phyloP scores from a whole-genome alignment of 1,140 invertebrate genomes.

The Rhagoletis zephyria region DNA sequence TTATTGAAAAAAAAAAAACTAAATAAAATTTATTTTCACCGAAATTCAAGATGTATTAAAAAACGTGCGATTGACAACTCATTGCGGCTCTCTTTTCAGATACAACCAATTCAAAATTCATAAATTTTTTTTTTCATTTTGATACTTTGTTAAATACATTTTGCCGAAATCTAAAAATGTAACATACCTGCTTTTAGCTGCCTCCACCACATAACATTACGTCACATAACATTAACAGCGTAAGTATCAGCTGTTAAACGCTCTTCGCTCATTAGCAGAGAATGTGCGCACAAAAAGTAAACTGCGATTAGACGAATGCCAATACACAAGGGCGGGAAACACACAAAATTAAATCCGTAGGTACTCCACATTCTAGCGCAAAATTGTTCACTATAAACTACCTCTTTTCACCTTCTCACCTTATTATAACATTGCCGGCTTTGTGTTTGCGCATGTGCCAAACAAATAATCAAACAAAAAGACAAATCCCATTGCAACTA shows the following conservation, averaged over 20 bases:
- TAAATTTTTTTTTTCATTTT: too few relatives aligned
- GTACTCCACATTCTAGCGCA: not conserved
- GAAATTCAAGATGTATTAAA: too few relatives aligned
- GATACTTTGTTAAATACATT: too few relatives aligned
- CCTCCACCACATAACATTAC: not conserved
- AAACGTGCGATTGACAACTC: too few relatives aligned
- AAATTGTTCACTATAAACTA: not conserved
- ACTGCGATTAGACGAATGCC: not conserved
- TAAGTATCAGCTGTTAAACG: not conserved
- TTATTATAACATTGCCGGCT: slow-evolving; percentile 21
- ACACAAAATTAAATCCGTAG: not conserved
- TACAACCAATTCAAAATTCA: too few relatives aligned
- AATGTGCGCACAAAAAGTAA: not conserved
- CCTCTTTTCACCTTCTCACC: not conserved
- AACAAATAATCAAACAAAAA: slow-evolving; percentile 13
- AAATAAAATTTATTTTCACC: too few relatives aligned
- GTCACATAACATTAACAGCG: not conserved
- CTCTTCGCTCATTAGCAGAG: not conserved
- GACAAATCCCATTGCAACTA: slow-evolving; percentile 14
- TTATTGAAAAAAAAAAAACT: too few relatives aligned
- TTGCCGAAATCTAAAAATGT: not conserved
- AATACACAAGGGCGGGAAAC: not conserved
- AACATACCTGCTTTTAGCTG: not conserved
- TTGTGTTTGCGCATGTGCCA: slow-evolving; percentile 5
- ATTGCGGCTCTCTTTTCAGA: too few relatives aligned